Evolutionary conservation across 1,140 invertebrate species (phyloP).

Genomic region (Ooceraea biroi): DNA sequence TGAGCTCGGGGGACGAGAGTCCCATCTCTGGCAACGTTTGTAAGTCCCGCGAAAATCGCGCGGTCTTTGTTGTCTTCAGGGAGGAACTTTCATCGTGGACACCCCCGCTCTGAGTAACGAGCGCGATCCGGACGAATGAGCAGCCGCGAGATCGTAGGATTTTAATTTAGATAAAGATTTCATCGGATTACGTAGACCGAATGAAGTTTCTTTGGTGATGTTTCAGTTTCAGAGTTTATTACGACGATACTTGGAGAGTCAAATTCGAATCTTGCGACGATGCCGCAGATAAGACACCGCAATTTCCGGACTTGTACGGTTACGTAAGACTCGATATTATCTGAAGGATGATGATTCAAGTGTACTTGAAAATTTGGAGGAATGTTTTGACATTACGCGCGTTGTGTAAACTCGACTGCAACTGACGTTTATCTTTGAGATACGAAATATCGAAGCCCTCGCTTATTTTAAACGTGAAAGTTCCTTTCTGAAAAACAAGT

Average conservation of each 20-base stretch:
- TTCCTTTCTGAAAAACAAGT: conserved; percentile 7
- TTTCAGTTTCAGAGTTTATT: not conserved
- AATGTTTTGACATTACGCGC: no score
- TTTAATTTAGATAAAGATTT: not conserved
- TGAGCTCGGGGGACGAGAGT: conserved; percentile 72
- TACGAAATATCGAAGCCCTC: not conserved
- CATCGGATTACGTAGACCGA: not conserved
- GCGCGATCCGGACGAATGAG: not conserved
- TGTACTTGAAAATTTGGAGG: no score
- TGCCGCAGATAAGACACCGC: not conserved
- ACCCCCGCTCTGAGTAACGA: not conserved
- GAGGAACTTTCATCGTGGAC: conserved; percentile 9
- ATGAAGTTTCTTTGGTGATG: not conserved
- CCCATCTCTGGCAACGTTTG: conserved; percentile 70
- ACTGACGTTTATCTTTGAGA: not conserved
- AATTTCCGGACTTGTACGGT: not conserved
- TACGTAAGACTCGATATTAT: no score
- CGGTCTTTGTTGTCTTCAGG: not conserved
- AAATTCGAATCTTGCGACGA: not conserved
- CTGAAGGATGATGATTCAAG: no score
- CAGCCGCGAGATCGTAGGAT: not conserved
- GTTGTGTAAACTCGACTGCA: no score
- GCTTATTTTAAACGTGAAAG: conserved; percentile 1
- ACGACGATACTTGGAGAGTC: not conserved
- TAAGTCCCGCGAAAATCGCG: conserved; percentile 68